phyloP scores from a whole-genome alignment of 2,113 vertebrate species.

The Spea bombifrons region DNA sequence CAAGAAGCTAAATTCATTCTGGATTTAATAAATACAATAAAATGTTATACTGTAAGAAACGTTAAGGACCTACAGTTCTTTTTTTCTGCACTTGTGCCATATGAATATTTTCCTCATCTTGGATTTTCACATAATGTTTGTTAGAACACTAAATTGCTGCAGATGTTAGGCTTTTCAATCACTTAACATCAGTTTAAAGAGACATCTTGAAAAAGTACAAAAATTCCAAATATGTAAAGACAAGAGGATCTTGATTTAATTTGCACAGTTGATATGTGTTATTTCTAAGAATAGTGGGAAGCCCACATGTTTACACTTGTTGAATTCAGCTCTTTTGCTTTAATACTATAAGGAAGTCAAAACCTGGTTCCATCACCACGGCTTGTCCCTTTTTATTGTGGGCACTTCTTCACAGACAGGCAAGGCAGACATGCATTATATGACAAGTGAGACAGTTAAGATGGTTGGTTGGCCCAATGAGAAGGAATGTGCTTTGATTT shows the following conservation, averaged over 20 bases:
- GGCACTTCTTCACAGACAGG: constrained; percentile 25
- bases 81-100: too few species aligned
- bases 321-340: constrained; percentile 15
- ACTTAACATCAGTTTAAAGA: neutral
- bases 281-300: constrained; percentile 10
- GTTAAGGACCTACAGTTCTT: too few species aligned
- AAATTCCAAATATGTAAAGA: constrained; percentile 16
- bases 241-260: constrained; percentile 10
- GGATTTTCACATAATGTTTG: too few species aligned
- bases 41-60: too few species aligned
- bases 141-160: neutral
- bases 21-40: too few species aligned
- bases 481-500: constrained; percentile 45
- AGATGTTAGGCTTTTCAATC: neutral
- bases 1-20: too few species aligned
- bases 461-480: constrained; percentile 24
- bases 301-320: constrained; percentile 26
- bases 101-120: too few species aligned
- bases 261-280: neutral
- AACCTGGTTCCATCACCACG: constrained; percentile 20
- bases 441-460: constrained; percentile 15
- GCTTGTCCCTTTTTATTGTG: neutral
- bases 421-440: constrained; percentile 19
- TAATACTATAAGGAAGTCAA: constrained; percentile 22
- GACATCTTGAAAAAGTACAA: constrained; percentile 10